Conservation (phyloP, 2,113 vertebrate genomes). For the Caranx ignobilis region DNA sequence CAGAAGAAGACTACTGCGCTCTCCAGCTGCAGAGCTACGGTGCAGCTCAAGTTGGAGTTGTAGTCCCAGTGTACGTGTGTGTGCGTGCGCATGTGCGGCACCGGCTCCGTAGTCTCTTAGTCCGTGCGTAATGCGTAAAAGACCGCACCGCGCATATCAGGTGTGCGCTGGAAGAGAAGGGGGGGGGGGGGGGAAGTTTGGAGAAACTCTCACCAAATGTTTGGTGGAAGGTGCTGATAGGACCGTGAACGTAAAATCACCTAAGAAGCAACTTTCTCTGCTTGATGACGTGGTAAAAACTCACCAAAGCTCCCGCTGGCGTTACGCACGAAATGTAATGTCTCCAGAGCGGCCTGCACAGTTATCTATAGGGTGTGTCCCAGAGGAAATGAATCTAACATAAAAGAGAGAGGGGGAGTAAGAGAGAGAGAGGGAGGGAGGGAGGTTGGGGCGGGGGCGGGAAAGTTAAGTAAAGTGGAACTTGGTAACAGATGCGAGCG, state of each 20-base stretch:
- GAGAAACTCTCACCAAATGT: not conserved
- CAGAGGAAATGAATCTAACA: slow-evolving; percentile 57
- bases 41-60: slow-evolving; percentile 13
- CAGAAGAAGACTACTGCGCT: not conserved
- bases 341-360: slow-evolving; percentile 7
- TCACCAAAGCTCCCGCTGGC: not conserved
- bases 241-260: not conserved
- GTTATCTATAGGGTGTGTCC: slow-evolving; percentile 10
- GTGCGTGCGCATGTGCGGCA: not conserved
- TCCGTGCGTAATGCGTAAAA: slow-evolving; percentile 59
- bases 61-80: too few species aligned
- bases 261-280: not conserved
- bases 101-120: slow-evolving; percentile 20
- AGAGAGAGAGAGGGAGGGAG: slow-evolving; percentile 7
- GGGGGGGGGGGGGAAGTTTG: slow-evolving; percentile 26
- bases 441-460: slow-evolving; percentile 54
- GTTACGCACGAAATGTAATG: slow-evolving; percentile 29
- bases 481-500: slow-evolving; percentile 85
- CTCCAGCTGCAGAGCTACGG: not conserved
- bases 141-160: slow-evolving; percentile 60
- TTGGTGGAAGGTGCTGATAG: not conserved
- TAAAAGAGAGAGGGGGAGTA: slow-evolving; percentile 38
- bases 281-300: not conserved
- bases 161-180: slow-evolving; percentile 28
- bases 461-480: slow-evolving; percentile 82